phyloP scores from a whole-genome alignment of 2,797 vertebrate genomes.

The Aythya fuligula region DNA sequence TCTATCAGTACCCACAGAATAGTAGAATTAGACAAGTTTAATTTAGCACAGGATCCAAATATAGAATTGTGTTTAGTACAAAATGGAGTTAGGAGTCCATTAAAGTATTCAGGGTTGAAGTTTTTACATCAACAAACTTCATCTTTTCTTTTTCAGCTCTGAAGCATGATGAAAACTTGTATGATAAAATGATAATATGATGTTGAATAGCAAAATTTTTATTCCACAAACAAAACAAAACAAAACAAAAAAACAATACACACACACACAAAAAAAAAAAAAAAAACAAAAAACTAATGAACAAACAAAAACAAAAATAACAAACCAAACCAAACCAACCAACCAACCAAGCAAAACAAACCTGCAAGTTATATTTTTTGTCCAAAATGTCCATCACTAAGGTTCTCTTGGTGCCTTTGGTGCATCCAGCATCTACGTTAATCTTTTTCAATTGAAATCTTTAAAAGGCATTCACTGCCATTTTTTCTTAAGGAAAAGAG shows the following conservation, averaged over 20 bases:
- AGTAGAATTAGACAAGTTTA: not conserved
- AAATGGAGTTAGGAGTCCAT: not conserved
- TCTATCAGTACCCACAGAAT: not conserved
- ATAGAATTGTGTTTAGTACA: not conserved
- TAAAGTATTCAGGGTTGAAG: not conserved
- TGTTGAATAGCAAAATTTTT: not conserved
- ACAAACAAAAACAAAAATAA: too few relatives aligned
- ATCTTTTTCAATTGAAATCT: slow-evolving; percentile 5
- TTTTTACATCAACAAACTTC: not conserved
- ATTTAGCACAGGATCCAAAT: not conserved
- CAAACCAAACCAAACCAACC: too few relatives aligned
- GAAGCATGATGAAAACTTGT: not conserved
- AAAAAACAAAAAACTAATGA: too few relatives aligned
- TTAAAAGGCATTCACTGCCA: slow-evolving; percentile 3
- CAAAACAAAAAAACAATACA: too few relatives aligned
- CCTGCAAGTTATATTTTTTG: not conserved
- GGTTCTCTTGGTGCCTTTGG: not conserved
- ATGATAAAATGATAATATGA: not conserved
- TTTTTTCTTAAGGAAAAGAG: slow-evolving; percentile 33
- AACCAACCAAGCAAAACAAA: not conserved
- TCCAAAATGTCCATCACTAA: not conserved
- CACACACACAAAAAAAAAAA: too few relatives aligned
- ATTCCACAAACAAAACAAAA: not conserved
- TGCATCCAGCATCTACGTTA: not conserved
- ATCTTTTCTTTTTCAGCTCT: not conserved